Conservation (phyloP, 2,888 invertebrate species). For the Torymus tubicola region DNA sequence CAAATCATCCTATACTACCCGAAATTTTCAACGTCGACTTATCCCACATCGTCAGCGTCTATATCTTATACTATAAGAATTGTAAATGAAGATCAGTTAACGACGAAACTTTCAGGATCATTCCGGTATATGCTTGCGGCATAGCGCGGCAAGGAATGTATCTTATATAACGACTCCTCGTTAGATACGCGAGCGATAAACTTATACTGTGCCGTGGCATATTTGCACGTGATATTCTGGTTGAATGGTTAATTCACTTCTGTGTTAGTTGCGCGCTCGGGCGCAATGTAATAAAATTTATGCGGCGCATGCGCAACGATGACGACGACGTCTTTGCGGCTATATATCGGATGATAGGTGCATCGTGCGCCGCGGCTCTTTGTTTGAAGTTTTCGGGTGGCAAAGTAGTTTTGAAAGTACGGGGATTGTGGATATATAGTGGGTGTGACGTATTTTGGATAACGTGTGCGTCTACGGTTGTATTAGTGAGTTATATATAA, state of each 20-base stretch:
- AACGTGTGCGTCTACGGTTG: too few species aligned
- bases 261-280: not conserved
- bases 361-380: too few species aligned
- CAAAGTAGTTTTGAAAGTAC: too few species aligned
- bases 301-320: not conserved
- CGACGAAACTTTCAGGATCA: conserved; percentile 39
- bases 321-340: too few species aligned
- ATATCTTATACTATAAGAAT: conserved; percentile 8
- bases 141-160: conserved; percentile 12
- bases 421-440: too few species aligned
- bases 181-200: conserved; percentile 37
- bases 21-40: too few species aligned
- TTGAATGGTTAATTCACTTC: conserved; percentile 41
- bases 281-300: conserved; percentile 18
- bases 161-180: conserved; percentile 41
- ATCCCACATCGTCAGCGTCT: too few species aligned
- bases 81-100: conserved; percentile 42
- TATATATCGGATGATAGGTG: too few species aligned
- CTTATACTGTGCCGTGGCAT: conserved; percentile 34
- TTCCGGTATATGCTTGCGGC: not conserved
- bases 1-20: too few species aligned
- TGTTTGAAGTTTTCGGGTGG: too few species aligned
- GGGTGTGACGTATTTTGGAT: too few species aligned
- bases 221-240: conserved; percentile 41
- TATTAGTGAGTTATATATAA: too few species aligned